phyloP scores from a whole-genome alignment of 1,140 invertebrate species.

The Eulimnadia texana region DNA sequence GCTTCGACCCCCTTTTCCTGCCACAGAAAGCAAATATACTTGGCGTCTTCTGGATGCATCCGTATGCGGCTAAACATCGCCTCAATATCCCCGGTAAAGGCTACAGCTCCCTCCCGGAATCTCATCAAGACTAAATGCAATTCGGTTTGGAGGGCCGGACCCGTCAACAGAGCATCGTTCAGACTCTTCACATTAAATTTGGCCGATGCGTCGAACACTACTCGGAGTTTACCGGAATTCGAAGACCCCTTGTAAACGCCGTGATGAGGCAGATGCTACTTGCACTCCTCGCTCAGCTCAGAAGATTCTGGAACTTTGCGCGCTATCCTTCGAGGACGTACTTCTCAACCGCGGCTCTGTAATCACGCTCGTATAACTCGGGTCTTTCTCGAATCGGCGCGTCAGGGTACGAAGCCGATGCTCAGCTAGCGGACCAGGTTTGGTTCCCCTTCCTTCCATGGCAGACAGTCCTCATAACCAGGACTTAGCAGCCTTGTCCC shows the following conservation, averaged over 20 bases:
- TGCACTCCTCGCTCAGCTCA: neutral
- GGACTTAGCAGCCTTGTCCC: neutral
- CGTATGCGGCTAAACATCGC: neutral
- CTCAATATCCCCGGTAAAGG: neutral
- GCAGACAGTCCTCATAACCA: neutral
- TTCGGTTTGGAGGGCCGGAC: neutral
- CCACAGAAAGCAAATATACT: conserved; percentile 8
- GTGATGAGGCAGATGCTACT: neutral
- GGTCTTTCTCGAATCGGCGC: neutral
- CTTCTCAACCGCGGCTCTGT: neutral
- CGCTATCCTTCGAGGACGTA: conserved; percentile 2
- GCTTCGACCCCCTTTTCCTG: conserved; percentile 1
- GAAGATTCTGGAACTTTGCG: neutral
- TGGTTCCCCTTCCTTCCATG: neutral
- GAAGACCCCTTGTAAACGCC: neutral
- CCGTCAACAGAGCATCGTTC: neutral
- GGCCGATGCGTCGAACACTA: neutral
- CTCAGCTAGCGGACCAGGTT: conserved; percentile 1
- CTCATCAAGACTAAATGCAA: neutral
- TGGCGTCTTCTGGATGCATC: neutral
- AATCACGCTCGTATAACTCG: neutral
- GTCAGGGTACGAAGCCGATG: neutral
- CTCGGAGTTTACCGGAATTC: neutral
- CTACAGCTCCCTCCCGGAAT: neutral
- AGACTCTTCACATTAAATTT: neutral